These are phyloP conservation scores for Athetis lepigone DNA, from an alignment of 2,888 invertebrate genomes.

Conservation along the genomic window DNA sequence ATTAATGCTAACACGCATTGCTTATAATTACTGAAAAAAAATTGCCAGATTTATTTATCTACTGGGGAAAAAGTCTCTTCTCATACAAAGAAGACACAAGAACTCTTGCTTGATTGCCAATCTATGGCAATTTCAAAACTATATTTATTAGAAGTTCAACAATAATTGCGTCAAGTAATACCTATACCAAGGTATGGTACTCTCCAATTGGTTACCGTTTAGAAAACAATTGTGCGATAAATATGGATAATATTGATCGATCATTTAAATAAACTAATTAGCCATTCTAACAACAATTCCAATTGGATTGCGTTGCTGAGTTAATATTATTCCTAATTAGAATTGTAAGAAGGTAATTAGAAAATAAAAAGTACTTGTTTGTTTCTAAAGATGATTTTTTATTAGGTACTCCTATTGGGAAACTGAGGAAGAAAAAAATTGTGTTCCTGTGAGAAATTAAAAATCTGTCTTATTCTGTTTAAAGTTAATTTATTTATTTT, in stretches of 20 bases:
- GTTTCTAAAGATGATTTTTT: neutral
- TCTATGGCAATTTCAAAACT: no score
- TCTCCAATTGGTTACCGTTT: neutral
- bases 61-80: no score
- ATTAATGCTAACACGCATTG: no score
- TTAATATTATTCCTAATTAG: neutral
- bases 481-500: no score
- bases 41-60: no score
- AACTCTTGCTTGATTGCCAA: no score
- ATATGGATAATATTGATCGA: neutral
- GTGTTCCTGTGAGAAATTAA: neutral
- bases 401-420: neutral
- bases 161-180: neutral
- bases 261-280: slow-evolving; percentile 17
- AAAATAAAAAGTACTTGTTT: neutral
- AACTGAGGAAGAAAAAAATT: neutral
- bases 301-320: neutral
- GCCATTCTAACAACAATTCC: neutral
- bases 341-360: neutral
- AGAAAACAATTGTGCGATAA: neutral
- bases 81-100: no score
- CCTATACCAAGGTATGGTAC: neutral
- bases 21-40: no score
- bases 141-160: no score
- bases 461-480: no score